phyloP scores from a whole-genome alignment of 2,797 vertebrate species.

The Spinus olivaceus region DNA sequence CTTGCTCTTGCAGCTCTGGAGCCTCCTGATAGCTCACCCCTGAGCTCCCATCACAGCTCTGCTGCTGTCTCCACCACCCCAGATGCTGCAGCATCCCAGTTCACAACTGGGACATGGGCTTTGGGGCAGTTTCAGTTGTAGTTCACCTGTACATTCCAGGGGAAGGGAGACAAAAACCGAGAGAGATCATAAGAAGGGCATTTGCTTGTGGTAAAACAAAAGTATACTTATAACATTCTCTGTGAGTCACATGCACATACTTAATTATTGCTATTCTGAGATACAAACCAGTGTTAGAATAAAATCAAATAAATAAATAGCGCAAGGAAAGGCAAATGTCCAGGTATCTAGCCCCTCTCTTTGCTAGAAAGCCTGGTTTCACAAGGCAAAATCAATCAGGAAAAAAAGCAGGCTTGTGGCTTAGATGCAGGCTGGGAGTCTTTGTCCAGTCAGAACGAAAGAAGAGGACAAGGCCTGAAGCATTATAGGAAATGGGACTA shows the following conservation, averaged over 20 bases:
- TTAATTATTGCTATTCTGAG: neutral
- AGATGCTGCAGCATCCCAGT: neutral
- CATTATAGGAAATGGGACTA: neutral
- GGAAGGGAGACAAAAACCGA: neutral
- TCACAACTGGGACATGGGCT: fast-evolving
- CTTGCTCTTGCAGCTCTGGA: neutral
- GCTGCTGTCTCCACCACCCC: neutral
- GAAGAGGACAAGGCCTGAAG: neutral
- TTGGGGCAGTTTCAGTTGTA: neutral
- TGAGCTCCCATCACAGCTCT: neutral
- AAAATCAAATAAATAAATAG: neutral
- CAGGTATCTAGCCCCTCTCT: neutral
- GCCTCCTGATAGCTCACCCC: neutral
- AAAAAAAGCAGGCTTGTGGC: neutral
- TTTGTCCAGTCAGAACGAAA: neutral
- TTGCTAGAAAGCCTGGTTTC: neutral
- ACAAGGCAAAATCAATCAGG: neutral
- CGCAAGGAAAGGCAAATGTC: neutral
- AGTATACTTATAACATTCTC: neutral
- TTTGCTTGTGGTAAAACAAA: neutral
- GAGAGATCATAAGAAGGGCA: neutral
- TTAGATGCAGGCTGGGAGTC: neutral
- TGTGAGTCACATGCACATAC: neutral
- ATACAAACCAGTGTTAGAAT: neutral
- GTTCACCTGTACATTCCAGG: neutral